Conservation (phyloP, 2,113 vertebrate genomes). For the Probosciger aterrimus region DNA sequence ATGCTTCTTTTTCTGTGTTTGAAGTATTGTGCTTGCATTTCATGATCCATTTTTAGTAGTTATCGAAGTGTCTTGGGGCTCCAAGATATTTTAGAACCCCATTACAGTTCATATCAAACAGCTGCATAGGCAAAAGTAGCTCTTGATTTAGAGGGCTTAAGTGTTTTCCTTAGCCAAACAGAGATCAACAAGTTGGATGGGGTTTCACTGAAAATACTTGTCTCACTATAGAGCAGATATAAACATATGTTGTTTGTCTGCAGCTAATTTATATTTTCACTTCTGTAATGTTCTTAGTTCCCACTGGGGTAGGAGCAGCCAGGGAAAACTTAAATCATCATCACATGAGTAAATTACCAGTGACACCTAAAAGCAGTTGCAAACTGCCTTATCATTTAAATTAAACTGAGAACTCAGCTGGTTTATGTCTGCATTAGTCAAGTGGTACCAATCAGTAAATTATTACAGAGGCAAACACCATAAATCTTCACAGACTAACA, state of each 20-base stretch:
- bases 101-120: not conserved
- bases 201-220: slow-evolving; percentile 19
- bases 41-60: not conserved
- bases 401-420: slow-evolving; percentile 38
- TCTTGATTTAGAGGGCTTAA: slow-evolving; percentile 4
- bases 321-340: not conserved
- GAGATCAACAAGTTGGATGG: slow-evolving; percentile 9
- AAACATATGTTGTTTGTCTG: slow-evolving; percentile 61
- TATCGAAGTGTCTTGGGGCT: not conserved
- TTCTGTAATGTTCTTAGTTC: not conserved
- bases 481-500: slow-evolving; percentile 37
- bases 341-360: slow-evolving; percentile 31
- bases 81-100: not conserved
- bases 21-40: not conserved
- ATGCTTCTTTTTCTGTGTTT: not conserved
- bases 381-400: slow-evolving; percentile 30
- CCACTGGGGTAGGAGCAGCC: not conserved
- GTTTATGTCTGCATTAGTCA: slow-evolving; percentile 28
- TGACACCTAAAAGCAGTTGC: slow-evolving; percentile 46
- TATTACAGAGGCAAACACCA: slow-evolving; percentile 35
- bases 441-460: not conserved
- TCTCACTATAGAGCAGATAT: not conserved
- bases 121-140: not conserved
- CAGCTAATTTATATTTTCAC: slow-evolving; percentile 36
- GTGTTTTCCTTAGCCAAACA: slow-evolving; percentile 18